phyloP scores from a whole-genome alignment of 2,888 invertebrate species.

The Idaea aversata region DNA sequence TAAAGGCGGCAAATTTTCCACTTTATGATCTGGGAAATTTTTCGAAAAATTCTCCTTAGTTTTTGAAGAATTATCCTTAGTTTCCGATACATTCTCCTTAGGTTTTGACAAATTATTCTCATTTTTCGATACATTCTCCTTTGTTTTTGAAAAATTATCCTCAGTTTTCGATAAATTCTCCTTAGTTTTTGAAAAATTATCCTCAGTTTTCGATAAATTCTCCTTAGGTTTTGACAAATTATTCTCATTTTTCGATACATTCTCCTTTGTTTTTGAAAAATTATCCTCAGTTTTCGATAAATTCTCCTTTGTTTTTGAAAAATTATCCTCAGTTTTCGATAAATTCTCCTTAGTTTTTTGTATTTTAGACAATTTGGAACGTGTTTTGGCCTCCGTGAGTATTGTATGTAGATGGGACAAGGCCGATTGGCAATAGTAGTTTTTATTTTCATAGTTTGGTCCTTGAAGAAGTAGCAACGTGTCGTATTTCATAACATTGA shows the following conservation, averaged over 20 bases:
- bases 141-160: no score
- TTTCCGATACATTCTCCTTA: no score
- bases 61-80: no score
- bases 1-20: slow-evolving; percentile 70
- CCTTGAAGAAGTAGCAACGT: slow-evolving; percentile 82
- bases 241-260: no score
- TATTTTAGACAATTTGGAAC: slow-evolving; percentile 28
- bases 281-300: slow-evolving; percentile 4
- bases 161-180: no score
- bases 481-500: slow-evolving; percentile 81
- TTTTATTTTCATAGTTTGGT: slow-evolving; percentile 74
- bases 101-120: slow-evolving; percentile 3
- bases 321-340: no score
- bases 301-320: slow-evolving; percentile 6
- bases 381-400: slow-evolving; percentile 67
- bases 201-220: slow-evolving; percentile 3
- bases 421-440: slow-evolving; percentile 82
- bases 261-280: neutral
- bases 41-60: slow-evolving; percentile 67
- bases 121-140: slow-evolving; percentile 6
- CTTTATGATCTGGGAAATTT: slow-evolving; percentile 78
- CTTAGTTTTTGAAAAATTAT: slow-evolving; percentile 5
- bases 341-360: slow-evolving; percentile 13
- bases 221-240: slow-evolving; percentile 4
- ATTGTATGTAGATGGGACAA: slow-evolving; percentile 84